Base-by-base conservation (phyloP, 2,888 invertebrate genomes). In the Pachymerium ferrugineum region DNA sequence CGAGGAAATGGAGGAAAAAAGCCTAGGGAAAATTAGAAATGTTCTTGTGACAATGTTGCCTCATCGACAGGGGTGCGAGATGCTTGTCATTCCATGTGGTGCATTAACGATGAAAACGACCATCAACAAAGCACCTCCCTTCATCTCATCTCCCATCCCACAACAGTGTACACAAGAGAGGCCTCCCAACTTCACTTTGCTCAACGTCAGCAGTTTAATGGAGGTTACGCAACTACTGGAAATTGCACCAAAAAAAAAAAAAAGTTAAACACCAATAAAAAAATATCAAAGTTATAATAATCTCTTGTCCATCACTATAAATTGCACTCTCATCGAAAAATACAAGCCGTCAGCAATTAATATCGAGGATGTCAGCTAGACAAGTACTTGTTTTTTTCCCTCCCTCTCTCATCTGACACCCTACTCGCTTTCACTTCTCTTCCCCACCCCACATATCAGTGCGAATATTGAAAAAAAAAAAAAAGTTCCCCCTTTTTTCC, bases 261-360 rank as follows among this genome's bases (percentile, higher is more conserved):
- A n/a, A n/a, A n/a, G n/a, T n/a, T n/a, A n/a, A n/a, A n/a, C n/a
- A n/a, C n/a, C n/a, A n/a, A n/a, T n/a, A n/a, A n/a, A n/a, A n/a
- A n/a, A n/a, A n/a, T n/a, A n/a, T n/a, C n/a, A n/a, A n/a, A n/a
- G n/a, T n/a, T n/a, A n/a, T 1, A 16, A 38, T 38, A 38, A 38
- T 38, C 38, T 16, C 38, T 47, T 22, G 47, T 47, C 47, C 22
- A 47, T 47, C 47, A 47, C 16, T 16, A 47, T 22, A 47, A 47
- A 16, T 19, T 47, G 47, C 19, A 47, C 47, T 22, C 47, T 47
- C 47, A 47, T 47, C 47, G n/a, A n/a, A n/a, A n/a, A n/a, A n/a
- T n/a, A n/a, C n/a, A n/a, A n/a, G n/a, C n/a, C n/a, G n/a, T n/a
- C 47, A 47, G 47, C 47, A 47, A 47, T 47, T 47, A 47, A 47